Percentiles rank a stretch among this genome's conserved stretches.
phyloP scores from a whole-genome alignment of 2,797 vertebrate genomes.

The Malacoctenus gilli region DNA sequence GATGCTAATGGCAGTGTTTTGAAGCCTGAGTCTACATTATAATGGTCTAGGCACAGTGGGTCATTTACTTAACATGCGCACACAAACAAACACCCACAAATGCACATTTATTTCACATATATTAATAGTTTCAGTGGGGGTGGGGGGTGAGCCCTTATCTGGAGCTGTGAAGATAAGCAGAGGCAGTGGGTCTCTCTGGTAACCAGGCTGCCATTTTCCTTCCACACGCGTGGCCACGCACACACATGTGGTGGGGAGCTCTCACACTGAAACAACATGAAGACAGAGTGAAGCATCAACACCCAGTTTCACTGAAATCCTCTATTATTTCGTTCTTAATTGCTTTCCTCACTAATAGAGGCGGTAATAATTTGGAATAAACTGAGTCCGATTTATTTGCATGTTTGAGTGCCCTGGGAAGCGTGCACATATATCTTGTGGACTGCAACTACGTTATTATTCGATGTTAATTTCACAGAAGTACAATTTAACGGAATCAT shows the following conservation, averaged over 20 bases:
- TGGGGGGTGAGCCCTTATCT: slow-evolving; percentile 78
- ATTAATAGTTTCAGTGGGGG: slow-evolving; percentile 45
- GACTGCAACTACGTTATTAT: neutral
- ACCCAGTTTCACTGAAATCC: slow-evolving; percentile 9
- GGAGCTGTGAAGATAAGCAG: slow-evolving; percentile 76
- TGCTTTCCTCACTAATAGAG: too few species aligned
- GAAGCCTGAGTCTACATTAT: slow-evolving; percentile 40
- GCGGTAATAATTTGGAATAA: neutral
- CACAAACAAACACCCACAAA: slow-evolving; percentile 36
- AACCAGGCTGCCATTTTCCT: slow-evolving; percentile 54
- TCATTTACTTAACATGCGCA: slow-evolving; percentile 41
- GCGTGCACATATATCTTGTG: neutral
- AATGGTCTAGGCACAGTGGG: slow-evolving; percentile 44
- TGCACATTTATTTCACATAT: slow-evolving; percentile 65
- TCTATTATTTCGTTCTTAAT: too few species aligned
- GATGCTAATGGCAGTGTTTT: slow-evolving; percentile 49
- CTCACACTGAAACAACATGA: slow-evolving; percentile 43
- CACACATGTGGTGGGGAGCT: slow-evolving; percentile 10
- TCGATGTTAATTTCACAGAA: neutral
- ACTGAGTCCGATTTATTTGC: neutral
- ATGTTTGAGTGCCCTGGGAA: too few species aligned
- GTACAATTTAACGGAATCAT: neutral
- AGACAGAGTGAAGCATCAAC: slow-evolving; percentile 21
- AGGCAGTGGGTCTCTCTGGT: slow-evolving; percentile 50
- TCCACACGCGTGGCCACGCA: slow-evolving; percentile 14